Percentiles rank a stretch among this genome's conserved stretches.
Evolutionary conservation across 23 tunicate species (phyloP).

Genomic region (Halocynthia roretzi): DNA sequence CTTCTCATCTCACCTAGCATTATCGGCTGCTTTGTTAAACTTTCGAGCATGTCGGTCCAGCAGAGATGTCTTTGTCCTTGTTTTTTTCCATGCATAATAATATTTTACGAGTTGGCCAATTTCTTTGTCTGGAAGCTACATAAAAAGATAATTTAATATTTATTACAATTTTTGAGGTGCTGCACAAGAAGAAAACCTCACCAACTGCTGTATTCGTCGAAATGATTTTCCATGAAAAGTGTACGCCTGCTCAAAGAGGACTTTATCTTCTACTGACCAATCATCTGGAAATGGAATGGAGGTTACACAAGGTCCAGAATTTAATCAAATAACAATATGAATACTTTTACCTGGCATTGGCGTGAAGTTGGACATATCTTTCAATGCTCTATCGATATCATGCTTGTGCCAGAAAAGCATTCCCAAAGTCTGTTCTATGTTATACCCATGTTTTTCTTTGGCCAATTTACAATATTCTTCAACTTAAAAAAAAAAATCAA

Average conservation of each 20-base stretch:
- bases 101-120: conserved; percentile 72
- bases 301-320: too few relatives aligned
- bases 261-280: conserved; percentile 90
- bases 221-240: conserved; percentile 83
- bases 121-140: conserved; percentile 76
- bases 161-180: too few relatives aligned
- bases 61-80: conserved; percentile 56
- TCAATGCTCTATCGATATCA: conserved; percentile 57
- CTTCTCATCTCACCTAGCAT: neutral
- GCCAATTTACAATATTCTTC: conserved; percentile 63
- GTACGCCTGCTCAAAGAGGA: conserved; percentile 83
- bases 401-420: conserved; percentile 90
- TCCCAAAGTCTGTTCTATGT: conserved; percentile 84
- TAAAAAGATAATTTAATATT: too few relatives aligned
- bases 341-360: conserved; percentile 80
- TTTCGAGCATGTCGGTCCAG: conserved; percentile 80
- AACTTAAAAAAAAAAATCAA: conserved; percentile 23
- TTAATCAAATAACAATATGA: neutral
- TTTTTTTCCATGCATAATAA: conserved; percentile 81
- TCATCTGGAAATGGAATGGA: conserved; percentile 37
- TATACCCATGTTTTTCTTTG: conserved; percentile 68
- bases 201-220: conserved; percentile 83
- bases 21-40: conserved; percentile 4
- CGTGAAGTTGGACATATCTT: conserved; percentile 77
- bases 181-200: neutral